These are phyloP conservation scores for Drosophila santomea DNA, from an alignment of 1,140 invertebrate species.

Conservation along the genomic window DNA sequence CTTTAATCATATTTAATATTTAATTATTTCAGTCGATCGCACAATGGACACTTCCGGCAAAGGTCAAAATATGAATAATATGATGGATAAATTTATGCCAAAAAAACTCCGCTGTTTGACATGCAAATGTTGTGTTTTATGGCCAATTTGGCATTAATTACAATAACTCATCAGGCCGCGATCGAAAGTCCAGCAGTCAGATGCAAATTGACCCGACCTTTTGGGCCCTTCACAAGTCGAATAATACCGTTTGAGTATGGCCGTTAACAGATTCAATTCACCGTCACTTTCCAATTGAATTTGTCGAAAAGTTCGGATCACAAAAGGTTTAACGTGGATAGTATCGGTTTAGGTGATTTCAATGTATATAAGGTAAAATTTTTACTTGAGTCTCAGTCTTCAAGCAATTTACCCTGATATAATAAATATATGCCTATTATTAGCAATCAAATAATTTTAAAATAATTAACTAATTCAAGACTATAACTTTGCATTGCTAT, in stretches of 20 bases:
- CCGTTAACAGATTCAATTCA: conserved; percentile 15
- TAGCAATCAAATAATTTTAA: too few relatives aligned
- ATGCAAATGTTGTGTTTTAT: conserved; percentile 84
- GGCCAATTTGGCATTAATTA: conserved; percentile 82
- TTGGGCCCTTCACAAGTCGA: conserved; percentile 49
- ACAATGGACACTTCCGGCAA: conserved; percentile 74
- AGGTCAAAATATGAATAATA: conserved; percentile 48
- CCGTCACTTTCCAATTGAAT: conserved; percentile 22
- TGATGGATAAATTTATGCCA: conserved; percentile 53
- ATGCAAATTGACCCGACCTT: conserved; percentile 49
- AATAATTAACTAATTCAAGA: too few relatives aligned
- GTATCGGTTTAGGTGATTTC: not conserved
- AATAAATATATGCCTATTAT: too few relatives aligned
- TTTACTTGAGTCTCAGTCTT: too few relatives aligned
- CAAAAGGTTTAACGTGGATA: not conserved
- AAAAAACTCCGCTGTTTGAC: conserved; percentile 66
- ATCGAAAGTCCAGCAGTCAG: conserved; percentile 58
- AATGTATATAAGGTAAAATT: too few relatives aligned
- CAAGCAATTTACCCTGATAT: too few relatives aligned
- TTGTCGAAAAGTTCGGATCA: not conserved
- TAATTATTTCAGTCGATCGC: conserved; percentile 75
- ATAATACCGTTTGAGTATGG: conserved; percentile 17
- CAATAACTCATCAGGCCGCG: conserved; percentile 59
- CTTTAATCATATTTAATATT: conserved; percentile 80
- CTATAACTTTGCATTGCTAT: too few relatives aligned